Percentiles rank a stretch among this genome's conserved stretches.
Conservation (phyloP, 64 coral and sea anemone genomes). For the Astreopora myriophthalma region DNA sequence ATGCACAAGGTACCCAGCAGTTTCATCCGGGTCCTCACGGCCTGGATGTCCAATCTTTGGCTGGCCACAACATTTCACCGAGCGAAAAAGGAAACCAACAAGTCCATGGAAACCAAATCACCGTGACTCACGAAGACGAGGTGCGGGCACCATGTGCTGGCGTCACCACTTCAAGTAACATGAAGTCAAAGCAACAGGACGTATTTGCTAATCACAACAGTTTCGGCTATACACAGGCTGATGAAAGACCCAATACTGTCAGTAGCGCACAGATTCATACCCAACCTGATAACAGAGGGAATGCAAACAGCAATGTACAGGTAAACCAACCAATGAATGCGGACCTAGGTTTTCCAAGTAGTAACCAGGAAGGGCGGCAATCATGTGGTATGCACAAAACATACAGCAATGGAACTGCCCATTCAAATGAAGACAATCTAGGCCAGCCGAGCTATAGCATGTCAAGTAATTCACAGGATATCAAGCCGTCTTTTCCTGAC, state of each 20-base stretch:
- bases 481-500: not conserved
- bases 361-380: not conserved
- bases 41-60: not conserved
- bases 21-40: not conserved
- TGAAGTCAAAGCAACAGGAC: not conserved
- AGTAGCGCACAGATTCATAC: not conserved
- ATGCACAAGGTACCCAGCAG: not conserved
- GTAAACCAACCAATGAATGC: not conserved
- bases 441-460: not conserved
- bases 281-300: not conserved
- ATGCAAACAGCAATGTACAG: not conserved
- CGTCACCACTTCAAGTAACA: not conserved
- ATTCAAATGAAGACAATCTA: not conserved
- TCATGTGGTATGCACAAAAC: not conserved
- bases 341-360: not conserved
- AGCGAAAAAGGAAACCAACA: not conserved
- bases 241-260: not conserved
- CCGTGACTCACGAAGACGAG: not conserved
- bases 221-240: not conserved
- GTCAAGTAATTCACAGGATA: not conserved
- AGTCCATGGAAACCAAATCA: not conserved
- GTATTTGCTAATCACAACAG: not conserved
- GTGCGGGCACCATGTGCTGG: not conserved
- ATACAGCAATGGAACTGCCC: not conserved
- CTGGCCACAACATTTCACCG: not conserved